These are phyloP conservation scores for Drosophila simulans DNA, from an alignment of 1,140 invertebrate genomes.

Conservation along the genomic window DNA sequence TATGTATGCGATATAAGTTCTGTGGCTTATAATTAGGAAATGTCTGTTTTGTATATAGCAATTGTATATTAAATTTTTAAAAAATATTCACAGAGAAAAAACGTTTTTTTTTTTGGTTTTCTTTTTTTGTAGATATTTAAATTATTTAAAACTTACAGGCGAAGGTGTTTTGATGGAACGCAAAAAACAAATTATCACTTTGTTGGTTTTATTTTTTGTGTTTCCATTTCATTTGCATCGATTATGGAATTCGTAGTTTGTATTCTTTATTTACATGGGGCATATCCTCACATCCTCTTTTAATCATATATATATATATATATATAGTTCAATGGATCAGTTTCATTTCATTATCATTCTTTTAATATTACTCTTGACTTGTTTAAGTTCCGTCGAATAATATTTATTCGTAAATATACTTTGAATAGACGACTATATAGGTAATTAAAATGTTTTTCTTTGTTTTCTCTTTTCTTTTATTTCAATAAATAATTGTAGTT, in stretches of 20 bases:
- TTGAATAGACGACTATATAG: conserved; percentile 44
- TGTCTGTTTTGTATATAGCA: conserved; percentile 42
- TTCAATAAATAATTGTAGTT: conserved; percentile 58
- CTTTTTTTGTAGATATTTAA: conserved; percentile 19
- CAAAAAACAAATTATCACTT: conserved; percentile 74
- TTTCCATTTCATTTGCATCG: conserved; percentile 66
- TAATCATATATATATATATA: conserved; percentile 55
- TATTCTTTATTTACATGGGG: conserved; percentile 74
- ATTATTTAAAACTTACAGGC: conserved; percentile 41
- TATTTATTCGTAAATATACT: conserved; percentile 48
- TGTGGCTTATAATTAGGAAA: conserved; percentile 56
- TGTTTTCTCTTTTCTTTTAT: conserved; percentile 18
- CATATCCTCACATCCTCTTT: conserved; percentile 44
- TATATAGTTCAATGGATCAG: conserved; percentile 81
- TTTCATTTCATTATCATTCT: conserved; percentile 43
- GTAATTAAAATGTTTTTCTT: conserved; percentile 30
- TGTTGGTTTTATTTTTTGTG: conserved; percentile 35
- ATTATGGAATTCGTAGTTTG: conserved; percentile 75
- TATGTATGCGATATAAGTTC: conserved; percentile 76
- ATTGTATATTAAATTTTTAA: conserved; percentile 58
- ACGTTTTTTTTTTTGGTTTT: conserved; percentile 10
- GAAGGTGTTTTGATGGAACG: conserved; percentile 26
- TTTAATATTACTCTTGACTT: conserved; percentile 40
- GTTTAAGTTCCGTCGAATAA: conserved; percentile 49
- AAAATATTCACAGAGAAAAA: conserved; percentile 68